Evolutionary conservation across 2,888 invertebrate species (phyloP), one percentile per base, ranked within the genome.

Genomic region (Melanostoma scalare): DNA sequence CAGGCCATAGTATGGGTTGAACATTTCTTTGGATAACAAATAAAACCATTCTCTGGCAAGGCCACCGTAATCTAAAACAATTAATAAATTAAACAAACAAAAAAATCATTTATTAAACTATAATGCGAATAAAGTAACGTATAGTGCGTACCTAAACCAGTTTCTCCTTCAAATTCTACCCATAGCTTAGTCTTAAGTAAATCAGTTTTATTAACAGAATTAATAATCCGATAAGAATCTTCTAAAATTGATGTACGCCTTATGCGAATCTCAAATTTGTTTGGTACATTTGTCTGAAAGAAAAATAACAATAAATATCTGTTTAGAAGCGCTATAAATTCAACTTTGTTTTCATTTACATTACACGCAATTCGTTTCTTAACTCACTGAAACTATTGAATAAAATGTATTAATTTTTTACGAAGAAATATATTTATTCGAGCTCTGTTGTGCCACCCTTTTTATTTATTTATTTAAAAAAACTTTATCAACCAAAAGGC

Each of bases 11-110:
- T 99, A 99, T 0, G 99, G 99, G 93, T 99, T 99, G 92, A 99
- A 99, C 98, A 99, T 99, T 93, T 99, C 99, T 92, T 98, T 98
- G 1, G 99, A 99, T 8, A 99, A 93, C 35, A 99, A 93, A 93
- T 98, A 99, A 93, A 99, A 99, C 98, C 99, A 99, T 92, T 99
- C 99, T 81, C 99, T 94, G 0, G 98, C 97, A 67, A 99, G 93
- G 10, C 99, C 99, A 72, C 99, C 99, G 92, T 99, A 99, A 92
- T 99, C 99, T 92, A 0, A 73, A 44, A 8, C 8, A 76, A n/a
- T n/a, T n/a, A n/a, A n/a, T n/a, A n/a, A n/a, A n/a, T n/a, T n/a
- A n/a, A 77, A 46, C 35, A 42, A n/a, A 77, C 31, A 46, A 42
- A 42, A n/a, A n/a, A n/a, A n/a, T n/a, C 48, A 20, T 20, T 20